Percentiles rank a stretch among this genome's conserved stretches.
These are phyloP conservation scores for Pandemis cinnamomeana DNA, from an alignment of 2,888 invertebrate species.

Conservation along the genomic window DNA sequence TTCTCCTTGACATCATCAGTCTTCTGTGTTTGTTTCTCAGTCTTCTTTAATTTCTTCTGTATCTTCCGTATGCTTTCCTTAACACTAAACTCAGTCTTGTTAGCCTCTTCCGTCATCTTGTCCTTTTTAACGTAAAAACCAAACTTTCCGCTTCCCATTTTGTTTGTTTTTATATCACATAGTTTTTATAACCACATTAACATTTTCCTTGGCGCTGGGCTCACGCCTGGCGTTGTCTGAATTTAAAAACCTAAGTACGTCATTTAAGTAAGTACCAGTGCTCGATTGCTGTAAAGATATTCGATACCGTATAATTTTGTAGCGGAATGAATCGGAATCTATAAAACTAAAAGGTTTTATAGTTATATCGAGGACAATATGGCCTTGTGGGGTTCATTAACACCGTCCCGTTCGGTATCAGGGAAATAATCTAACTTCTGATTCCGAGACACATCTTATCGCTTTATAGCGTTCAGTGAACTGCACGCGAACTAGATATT, in stretches of 20 bases:
- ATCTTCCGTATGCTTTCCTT: conserved; percentile 78
- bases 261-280: conserved; percentile 60
- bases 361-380: conserved; percentile 73
- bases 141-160: conserved; percentile 81
- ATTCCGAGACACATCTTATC: conserved; percentile 66
- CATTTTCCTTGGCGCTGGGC: conserved; percentile 58
- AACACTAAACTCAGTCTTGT: conserved; percentile 79
- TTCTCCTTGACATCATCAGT: conserved; percentile 76
- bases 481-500: conserved; percentile 35
- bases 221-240: conserved; percentile 55
- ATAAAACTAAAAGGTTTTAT: conserved; percentile 82
- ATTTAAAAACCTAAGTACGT: conserved; percentile 55
- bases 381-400: conserved; percentile 81
- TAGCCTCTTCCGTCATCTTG: conserved; percentile 68
- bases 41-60: conserved; percentile 81
- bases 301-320: conserved; percentile 75
- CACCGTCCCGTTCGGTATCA: conserved; percentile 70
- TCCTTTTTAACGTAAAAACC: conserved; percentile 74
- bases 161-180: conserved; percentile 59
- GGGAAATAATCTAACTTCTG: conserved; percentile 74
- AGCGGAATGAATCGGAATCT: conserved; percentile 74
- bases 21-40: conserved; percentile 78
- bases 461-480: conserved; percentile 28
- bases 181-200: conserved; percentile 55
- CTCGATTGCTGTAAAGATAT: conserved; percentile 75